Evolutionary conservation across 2,888 invertebrate genomes (phyloP).

Genomic region (Entomobrya multifasciata): DNA sequence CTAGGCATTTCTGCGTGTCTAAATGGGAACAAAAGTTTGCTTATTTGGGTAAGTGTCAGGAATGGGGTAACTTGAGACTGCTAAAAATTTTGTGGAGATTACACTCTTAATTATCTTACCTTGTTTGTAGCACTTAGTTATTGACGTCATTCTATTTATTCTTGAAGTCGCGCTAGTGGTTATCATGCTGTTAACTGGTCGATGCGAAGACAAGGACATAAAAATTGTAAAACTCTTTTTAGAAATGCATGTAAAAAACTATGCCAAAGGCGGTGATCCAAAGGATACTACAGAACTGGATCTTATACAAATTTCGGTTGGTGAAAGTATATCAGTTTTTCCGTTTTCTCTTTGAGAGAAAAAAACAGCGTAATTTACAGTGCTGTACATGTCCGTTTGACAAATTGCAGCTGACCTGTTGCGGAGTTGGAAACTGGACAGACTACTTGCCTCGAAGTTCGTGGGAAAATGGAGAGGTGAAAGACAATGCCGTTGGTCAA

Average conservation of each 20-base stretch:
- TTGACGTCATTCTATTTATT: slow-evolving; percentile 48
- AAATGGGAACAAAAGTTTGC: slow-evolving; percentile 26
- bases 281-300: slow-evolving; percentile 55
- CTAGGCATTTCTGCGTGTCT: slow-evolving; percentile 46
- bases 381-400: no score
- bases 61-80: slow-evolving; percentile 2
- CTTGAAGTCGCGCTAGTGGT: slow-evolving; percentile 33
- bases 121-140: slow-evolving; percentile 46
- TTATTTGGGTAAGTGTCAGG: slow-evolving; percentile 38
- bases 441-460: slow-evolving; percentile 61
- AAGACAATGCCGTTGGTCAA: neutral
- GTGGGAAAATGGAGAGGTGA: slow-evolving; percentile 33
- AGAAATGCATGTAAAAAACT: slow-evolving; percentile 44
- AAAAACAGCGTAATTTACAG: no score
- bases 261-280: neutral
- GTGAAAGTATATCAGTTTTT: no score
- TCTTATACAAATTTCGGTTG: slow-evolving; percentile 60
- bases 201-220: slow-evolving; percentile 50
- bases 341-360: no score
- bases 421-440: slow-evolving; percentile 68
- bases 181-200: slow-evolving; percentile 30
- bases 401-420: slow-evolving; percentile 64
- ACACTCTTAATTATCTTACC: no score
- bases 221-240: slow-evolving; percentile 52
- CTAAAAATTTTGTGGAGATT: neutral